Conservation (phyloP, 2,888 invertebrate genomes). For the Aporophyla nigra region DNA sequence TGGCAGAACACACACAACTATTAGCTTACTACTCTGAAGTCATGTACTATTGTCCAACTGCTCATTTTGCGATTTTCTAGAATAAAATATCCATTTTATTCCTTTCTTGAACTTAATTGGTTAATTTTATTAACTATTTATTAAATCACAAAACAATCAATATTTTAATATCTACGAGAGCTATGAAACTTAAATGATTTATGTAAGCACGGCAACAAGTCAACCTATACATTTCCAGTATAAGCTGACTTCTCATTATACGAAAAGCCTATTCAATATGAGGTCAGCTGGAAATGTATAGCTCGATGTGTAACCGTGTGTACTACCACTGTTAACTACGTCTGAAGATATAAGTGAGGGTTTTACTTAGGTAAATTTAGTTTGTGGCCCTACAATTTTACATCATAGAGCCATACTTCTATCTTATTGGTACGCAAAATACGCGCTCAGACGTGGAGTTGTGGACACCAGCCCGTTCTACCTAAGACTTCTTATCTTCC, state of each 20-base stretch:
- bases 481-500: background rate
- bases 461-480: too few species aligned
- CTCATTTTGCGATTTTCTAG: background rate
- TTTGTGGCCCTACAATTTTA: background rate
- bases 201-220: too few species aligned
- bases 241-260: too few species aligned
- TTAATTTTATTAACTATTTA: too few species aligned
- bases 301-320: too few species aligned
- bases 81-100: background rate
- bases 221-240: too few species aligned
- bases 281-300: too few species aligned
- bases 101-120: background rate
- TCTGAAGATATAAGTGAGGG: background rate
- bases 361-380: background rate
- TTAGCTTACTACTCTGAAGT: background rate
- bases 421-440: too few species aligned
- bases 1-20: constrained; percentile 71
- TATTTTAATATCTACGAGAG: background rate
- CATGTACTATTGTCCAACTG: background rate
- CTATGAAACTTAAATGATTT: background rate
- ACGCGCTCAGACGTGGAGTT: too few species aligned
- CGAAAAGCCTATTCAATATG: too few species aligned
- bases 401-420: background rate
- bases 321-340: background rate
- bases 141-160: background rate